These are phyloP conservation scores for Pachydiplax longipennis DNA, from an alignment of 2,888 invertebrate genomes.

Conservation along the genomic window DNA sequence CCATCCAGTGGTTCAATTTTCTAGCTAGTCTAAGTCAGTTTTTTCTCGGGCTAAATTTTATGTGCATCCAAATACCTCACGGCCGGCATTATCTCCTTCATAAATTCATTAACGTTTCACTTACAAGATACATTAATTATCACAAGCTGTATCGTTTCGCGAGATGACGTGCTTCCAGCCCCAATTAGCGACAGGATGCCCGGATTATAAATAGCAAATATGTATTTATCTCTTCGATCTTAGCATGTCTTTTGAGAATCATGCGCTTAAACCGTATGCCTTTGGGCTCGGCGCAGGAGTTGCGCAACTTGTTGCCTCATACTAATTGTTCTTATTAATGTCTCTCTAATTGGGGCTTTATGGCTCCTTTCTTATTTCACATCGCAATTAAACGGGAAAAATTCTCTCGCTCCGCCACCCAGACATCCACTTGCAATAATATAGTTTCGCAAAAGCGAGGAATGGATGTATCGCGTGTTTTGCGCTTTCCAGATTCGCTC, in stretches of 20 bases:
- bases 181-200: background rate
- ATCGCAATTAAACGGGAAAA: slow-evolving; percentile 5
- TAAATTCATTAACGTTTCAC: background rate
- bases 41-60: background rate
- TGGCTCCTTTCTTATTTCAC: slow-evolving; percentile 23
- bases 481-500: background rate
- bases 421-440: background rate
- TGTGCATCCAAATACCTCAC: background rate
- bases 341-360: slow-evolving; percentile 1
- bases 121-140: background rate
- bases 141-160: background rate
- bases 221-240: background rate
- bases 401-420: slow-evolving; percentile 11
- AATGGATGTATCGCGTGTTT: background rate
- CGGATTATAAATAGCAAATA: background rate
- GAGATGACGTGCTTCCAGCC: background rate
- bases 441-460: slow-evolving; percentile 7
- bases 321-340: slow-evolving; percentile 33
- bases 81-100: background rate
- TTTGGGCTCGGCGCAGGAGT: background rate
- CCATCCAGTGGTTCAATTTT: background rate
- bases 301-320: slow-evolving; percentile 20
- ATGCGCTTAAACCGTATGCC: background rate
- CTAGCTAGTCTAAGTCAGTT: background rate
- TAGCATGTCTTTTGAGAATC: background rate